phyloP scores from a whole-genome alignment of 2,888 invertebrate species.

The Psococerastis gibbosa region DNA sequence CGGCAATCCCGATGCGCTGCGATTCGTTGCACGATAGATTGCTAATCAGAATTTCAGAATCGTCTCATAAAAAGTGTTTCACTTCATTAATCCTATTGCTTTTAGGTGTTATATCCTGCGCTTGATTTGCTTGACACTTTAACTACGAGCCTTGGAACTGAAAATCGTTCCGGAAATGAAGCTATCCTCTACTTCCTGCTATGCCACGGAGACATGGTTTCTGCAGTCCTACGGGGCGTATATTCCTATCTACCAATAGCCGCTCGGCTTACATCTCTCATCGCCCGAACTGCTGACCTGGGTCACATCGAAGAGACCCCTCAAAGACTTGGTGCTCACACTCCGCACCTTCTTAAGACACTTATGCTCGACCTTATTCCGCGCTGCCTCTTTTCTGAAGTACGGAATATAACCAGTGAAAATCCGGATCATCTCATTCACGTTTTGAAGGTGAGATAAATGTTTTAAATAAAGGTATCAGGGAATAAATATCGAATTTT shows the following conservation, averaged over 20 bases:
- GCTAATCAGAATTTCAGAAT: too few species aligned
- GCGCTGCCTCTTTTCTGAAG: constrained; percentile 38
- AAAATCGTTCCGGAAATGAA: constrained; percentile 33
- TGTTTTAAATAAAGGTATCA: too few species aligned
- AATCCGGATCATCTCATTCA: constrained; percentile 13
- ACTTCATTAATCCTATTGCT: too few species aligned
- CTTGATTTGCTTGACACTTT: constrained; percentile 63
- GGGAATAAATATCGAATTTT: too few species aligned
- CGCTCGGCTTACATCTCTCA: constrained; percentile 53
- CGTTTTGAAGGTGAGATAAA: too few species aligned
- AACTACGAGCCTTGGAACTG: constrained; percentile 61
- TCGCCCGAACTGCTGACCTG: constrained; percentile 44
- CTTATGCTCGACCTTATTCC: constrained; percentile 56
- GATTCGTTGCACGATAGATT: too few species aligned
- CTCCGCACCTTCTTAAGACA: constrained; percentile 42
- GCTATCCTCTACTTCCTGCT: constrained; percentile 52
- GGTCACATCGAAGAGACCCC: constrained; percentile 4
- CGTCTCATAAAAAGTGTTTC: too few species aligned
- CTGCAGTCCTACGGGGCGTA: constrained; percentile 52
- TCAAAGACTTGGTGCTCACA: constrained; percentile 14
- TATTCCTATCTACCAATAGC: constrained; percentile 42
- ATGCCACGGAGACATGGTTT: constrained; percentile 63
- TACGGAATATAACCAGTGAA: constrained; percentile 16
- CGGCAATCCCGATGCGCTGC: too few species aligned
- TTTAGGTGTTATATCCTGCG: constrained; percentile 66